Base-by-base conservation (phyloP, 2,797 vertebrate species). In the Bryconaethiops microstoma region DNA sequence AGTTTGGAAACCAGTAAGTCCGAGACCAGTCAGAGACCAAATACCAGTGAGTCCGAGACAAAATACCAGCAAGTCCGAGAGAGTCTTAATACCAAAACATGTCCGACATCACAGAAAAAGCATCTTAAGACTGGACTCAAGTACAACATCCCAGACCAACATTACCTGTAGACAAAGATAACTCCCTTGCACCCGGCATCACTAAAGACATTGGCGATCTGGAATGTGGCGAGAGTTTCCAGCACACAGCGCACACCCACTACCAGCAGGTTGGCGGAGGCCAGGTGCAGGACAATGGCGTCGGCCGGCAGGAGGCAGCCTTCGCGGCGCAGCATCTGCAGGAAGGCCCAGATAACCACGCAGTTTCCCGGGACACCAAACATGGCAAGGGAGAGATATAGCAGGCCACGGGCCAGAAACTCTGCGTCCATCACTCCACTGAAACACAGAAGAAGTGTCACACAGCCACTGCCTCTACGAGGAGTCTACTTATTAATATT, bases 271-370 rank as follows among this genome's bases (percentile, higher is more conserved):
- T 94, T 95, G 54, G 68, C 87, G 0, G 85, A 89, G 10, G 91
- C 88, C 77, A 95, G 90, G 84, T 95, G 93, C 39, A 94, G 87
- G 74, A 95, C 67, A 3, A 95, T 93, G 87, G 83, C 79, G 4
- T 95, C 93, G 0, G 94, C 91, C 0, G 93, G 86, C 14, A 91
- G 88, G 52, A 95, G 92, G 2, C 57, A 84, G 7, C 81, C 88
- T 78, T 94, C 91, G 13, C 83, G 79, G 82, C 86, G 79, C 13
- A 88, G 74, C 23, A 87, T 39, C 12, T 87, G 85, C 67, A 94
- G 84, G 75, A 94, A 94, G 0, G 92, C 91, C n/a, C 84, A 74
- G 74, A 95, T 93, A 60, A 95, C 84, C 0, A 79, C 76, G 0
- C 9, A 0, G 76, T 95, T 95, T 2, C 94, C 92, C 0, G 93